Conservation (phyloP, 2,797 vertebrate species). For the Potorous gilbertii region DNA sequence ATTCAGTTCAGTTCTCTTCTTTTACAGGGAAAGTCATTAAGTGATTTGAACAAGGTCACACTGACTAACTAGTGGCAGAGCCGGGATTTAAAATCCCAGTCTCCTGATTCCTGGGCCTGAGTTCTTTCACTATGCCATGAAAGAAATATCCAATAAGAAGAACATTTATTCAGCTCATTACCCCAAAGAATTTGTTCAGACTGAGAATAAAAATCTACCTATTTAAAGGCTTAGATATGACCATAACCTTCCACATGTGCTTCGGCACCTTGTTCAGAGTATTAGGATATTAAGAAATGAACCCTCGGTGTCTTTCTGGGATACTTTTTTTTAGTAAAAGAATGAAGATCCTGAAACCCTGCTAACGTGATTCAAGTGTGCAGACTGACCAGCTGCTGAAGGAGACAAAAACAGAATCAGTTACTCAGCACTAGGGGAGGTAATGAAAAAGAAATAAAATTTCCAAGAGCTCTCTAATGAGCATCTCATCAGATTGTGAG, state of each 20-base stretch:
- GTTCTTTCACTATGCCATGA: conserved; percentile 1
- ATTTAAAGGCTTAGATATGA: background rate
- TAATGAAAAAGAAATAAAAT: background rate
- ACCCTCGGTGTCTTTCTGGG: background rate
- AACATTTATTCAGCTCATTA: background rate
- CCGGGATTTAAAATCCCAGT: background rate
- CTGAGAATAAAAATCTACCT: background rate
- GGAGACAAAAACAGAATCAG: background rate
- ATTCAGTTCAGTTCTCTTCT: background rate
- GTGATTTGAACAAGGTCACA: conserved; percentile 26
- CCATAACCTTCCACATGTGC: background rate
- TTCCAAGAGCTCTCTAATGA: background rate
- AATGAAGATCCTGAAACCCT: background rate
- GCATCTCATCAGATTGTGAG: background rate
- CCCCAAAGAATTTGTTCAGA: background rate
- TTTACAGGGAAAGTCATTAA: background rate
- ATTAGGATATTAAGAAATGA: background rate
- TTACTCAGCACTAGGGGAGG: background rate
- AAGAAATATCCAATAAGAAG: background rate
- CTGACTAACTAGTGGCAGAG: background rate
- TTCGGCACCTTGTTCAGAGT: background rate
- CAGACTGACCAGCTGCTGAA: background rate
- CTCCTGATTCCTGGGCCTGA: background rate
- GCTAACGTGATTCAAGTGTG: background rate
- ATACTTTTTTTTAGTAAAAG: background rate